These are phyloP conservation scores for Lucilia cuprina DNA, from an alignment of 1,140 invertebrate genomes.

Conservation along the genomic window DNA sequence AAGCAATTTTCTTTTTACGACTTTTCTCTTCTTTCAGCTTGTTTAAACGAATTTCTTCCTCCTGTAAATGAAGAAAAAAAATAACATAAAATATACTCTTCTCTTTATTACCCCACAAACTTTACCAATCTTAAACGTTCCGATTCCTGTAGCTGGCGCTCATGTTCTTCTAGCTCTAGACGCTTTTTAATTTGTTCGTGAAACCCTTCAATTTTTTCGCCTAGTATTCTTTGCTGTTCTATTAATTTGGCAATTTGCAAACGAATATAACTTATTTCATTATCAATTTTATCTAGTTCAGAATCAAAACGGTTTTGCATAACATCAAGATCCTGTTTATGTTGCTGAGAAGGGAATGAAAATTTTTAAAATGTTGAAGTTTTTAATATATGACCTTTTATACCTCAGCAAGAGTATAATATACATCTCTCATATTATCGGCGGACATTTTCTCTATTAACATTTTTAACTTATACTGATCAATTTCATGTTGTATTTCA, in stretches of 20 bases:
- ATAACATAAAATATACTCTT: background rate
- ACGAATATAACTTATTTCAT: background rate
- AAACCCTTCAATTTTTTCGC: constrained; percentile 10
- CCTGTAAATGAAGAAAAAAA: background rate
- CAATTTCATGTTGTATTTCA: background rate
- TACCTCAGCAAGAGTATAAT: background rate
- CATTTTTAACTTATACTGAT: background rate
- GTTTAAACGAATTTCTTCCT: no score
- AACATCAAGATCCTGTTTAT: background rate
- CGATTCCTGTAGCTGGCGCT: background rate
- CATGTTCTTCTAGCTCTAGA: background rate
- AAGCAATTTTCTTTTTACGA: background rate
- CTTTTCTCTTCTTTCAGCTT: background rate
- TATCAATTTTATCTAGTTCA: constrained; percentile 12
- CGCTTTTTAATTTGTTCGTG: constrained; percentile 7
- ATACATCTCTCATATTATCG: background rate
- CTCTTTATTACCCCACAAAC: background rate
- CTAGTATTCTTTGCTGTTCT: background rate
- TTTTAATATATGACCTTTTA: background rate
- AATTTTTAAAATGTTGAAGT: background rate
- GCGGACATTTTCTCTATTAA: background rate
- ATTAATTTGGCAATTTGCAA: background rate
- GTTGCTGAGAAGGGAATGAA: background rate
- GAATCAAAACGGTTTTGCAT: background rate
- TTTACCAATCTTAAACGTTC: constrained; percentile 2